Evolutionary conservation across 2,113 vertebrate species (phyloP), one percentile per base, ranked within the genome.

Genomic region (Phalacrocorax brasilianus): DNA sequence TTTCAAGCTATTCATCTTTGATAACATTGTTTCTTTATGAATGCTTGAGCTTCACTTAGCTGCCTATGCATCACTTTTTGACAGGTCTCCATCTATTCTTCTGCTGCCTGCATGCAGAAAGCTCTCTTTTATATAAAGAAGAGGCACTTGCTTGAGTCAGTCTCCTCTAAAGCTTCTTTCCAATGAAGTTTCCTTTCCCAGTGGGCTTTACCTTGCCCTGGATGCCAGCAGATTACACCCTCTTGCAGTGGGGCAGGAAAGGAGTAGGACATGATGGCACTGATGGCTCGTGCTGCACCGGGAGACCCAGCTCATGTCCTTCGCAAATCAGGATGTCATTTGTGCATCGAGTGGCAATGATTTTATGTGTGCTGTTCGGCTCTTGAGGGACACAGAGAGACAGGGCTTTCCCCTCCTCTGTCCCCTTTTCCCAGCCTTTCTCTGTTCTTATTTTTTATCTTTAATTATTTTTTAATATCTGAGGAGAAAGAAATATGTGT

Each of bases 1-100:
- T 97, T 97, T 96, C 92, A 92, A 97, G 97, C 96, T 97, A 97
- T 97, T 97, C 97, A 97, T 97, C 97, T 97, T 95, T 94, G 96
- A 97, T 97, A 97, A 96, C 95, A 93, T 97, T 97, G 97, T 97
- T 97, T 97, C 96, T 97, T 97, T 97, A 94, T 95, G 88, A 97
- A 97, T 95, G 94, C 92, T 88, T 85, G 94, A 95, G 96, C 97
- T 97, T 97, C 97, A 82, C 92, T 97, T 93, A 97, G 96, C 95
- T 96, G 93, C 86, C 89, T 95, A 94, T 97, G 95, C 81, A 97
- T 97, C 95, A 95, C 92, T 96, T 95, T 96, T 73, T 97, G 97
- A 97, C 97, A 96, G 86, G 85, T 94, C 91, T 97, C 97, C 93
- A 93, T 97, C 96, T 97, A 97, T 96, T 93, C 96, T 92, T 15